Conservation (phyloP, 1,140 invertebrate genomes). For the Drosophila virilis region DNA sequence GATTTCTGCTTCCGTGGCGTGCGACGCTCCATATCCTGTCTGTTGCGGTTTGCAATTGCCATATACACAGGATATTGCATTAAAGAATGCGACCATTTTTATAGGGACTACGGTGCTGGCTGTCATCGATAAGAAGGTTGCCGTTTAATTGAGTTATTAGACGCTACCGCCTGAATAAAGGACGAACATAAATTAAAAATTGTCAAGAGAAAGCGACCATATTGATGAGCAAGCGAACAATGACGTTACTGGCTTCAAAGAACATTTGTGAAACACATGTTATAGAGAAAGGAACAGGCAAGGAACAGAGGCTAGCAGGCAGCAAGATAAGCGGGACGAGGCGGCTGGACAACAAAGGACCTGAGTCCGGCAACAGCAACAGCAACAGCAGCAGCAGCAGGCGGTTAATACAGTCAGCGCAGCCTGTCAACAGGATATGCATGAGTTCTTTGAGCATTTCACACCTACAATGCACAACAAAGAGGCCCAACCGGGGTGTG, state of each 20-base stretch:
- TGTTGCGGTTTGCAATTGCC: conserved; percentile 58
- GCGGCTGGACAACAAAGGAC: conserved; percentile 41
- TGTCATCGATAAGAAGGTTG: conserved; percentile 57
- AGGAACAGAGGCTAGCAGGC: conserved; percentile 21
- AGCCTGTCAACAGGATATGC: conserved; percentile 78
- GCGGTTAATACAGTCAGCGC: conserved; percentile 51
- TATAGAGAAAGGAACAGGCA: conserved; percentile 45
- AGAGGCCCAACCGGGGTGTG: conserved; percentile 31
- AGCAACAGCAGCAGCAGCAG: conserved; percentile 17
- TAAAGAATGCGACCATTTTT: conserved; percentile 71
- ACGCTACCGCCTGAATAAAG: conserved; percentile 45
- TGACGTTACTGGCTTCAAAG: conserved; percentile 34
- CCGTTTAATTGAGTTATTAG: conserved; percentile 79
- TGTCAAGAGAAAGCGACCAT: conserved; percentile 29
- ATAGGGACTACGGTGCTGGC: conserved; percentile 57
- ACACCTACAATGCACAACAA: conserved; percentile 76
- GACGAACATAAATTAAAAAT: conserved; percentile 34
- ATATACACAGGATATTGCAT: conserved; percentile 73
- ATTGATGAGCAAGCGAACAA: conserved; percentile 34
- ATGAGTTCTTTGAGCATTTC: conserved; percentile 71
- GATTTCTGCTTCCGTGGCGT: conserved; percentile 67
- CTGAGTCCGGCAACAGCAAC: conserved; percentile 27
- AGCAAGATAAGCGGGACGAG: conserved; percentile 15
- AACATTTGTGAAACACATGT: conserved; percentile 79
- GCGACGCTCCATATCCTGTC: conserved; percentile 59